These are phyloP conservation scores for Halcyon malimbica DNA, from an alignment of 2,113 vertebrate species.

Conservation along the genomic window DNA sequence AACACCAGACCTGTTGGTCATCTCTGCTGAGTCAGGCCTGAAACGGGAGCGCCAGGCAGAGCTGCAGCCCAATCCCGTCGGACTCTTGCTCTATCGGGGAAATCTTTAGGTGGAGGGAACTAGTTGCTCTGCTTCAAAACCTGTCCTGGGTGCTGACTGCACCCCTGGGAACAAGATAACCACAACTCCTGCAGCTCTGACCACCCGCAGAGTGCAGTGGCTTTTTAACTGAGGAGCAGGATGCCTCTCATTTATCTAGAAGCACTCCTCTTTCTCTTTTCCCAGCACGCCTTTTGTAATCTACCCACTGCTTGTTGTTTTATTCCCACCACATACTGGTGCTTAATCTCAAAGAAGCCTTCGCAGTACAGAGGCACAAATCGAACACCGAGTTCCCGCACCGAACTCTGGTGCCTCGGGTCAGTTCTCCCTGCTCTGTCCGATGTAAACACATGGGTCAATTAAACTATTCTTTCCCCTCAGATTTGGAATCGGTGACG, in stretches of 20 bases:
- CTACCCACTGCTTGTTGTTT: background rate
- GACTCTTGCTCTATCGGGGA: background rate
- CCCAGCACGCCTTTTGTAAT: background rate
- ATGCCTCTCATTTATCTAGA: background rate
- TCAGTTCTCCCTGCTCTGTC: background rate
- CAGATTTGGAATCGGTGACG: background rate
- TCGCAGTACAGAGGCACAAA: background rate
- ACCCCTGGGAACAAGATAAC: too few species aligned
- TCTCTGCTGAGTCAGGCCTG: background rate
- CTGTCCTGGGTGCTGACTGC: background rate
- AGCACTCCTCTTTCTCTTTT: background rate
- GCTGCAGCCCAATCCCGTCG: background rate
- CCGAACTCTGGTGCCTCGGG: background rate
- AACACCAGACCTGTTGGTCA: background rate
- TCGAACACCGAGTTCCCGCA: background rate
- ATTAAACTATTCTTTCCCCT: background rate
- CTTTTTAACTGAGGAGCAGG: background rate
- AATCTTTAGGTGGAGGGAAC: background rate
- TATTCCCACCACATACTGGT: background rate
- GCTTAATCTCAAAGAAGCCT: background rate
- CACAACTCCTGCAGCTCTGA: background rate
- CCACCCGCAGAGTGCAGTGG: background rate
- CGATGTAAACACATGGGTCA: background rate
- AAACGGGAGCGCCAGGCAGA: rapidly evolving
- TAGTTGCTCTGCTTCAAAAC: background rate